Conservation (phyloP, 2,888 invertebrate genomes). For the Ophion costatus region DNA sequence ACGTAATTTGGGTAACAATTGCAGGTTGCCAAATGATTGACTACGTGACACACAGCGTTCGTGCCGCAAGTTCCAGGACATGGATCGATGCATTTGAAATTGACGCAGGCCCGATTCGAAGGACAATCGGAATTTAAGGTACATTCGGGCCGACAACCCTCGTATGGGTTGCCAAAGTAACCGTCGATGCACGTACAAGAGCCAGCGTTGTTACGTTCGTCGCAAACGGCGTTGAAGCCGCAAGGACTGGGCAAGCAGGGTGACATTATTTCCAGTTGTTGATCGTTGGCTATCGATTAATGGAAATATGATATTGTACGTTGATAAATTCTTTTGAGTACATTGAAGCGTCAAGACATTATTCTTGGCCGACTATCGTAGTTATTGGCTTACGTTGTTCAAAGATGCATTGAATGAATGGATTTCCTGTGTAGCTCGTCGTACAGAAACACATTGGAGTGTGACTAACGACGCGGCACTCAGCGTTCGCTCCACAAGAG, state of each 20-base stretch:
- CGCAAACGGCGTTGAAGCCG: conserved; percentile 92
- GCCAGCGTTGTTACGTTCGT: conserved; percentile 85
- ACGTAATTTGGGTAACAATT: conserved; percentile 86
- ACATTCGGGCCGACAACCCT: conserved; percentile 89
- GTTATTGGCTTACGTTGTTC: conserved; percentile 69
- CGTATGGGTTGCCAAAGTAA: conserved; percentile 87
- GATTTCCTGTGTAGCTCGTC: conserved; percentile 85
- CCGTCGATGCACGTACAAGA: conserved; percentile 86
- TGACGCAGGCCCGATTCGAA: conserved; percentile 88
- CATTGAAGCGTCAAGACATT: too few species aligned
- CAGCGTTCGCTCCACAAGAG: conserved; percentile 89
- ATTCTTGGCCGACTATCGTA: background rate
- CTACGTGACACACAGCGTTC: conserved; percentile 87
- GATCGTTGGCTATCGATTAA: conserved; percentile 62
- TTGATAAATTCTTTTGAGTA: background rate
- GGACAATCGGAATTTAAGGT: conserved; percentile 88
- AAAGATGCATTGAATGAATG: conserved; percentile 83
- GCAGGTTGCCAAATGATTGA: conserved; percentile 88
- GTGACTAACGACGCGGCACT: conserved; percentile 91
- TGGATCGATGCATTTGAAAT: conserved; percentile 88
- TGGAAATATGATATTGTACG: too few species aligned
- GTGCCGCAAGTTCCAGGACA: conserved; percentile 91
- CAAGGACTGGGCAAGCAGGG: conserved; percentile 93
- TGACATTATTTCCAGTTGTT: conserved; percentile 66
- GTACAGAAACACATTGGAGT: conserved; percentile 89